Evolutionary conservation across 2,888 invertebrate genomes (phyloP).

Genomic region (Drepana falcataria): DNA sequence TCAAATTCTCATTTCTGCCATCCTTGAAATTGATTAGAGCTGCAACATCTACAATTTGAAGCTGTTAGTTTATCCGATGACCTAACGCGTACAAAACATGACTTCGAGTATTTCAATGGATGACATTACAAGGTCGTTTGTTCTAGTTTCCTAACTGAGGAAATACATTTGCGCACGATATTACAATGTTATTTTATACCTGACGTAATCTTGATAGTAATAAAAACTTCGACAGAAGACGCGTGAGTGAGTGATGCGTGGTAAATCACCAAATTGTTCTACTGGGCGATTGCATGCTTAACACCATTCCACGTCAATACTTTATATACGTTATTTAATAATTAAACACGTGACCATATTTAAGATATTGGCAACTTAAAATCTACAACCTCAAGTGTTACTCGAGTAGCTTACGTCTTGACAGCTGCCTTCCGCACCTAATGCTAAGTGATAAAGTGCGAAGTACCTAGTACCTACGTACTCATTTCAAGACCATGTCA

Average conservation of each 20-base stretch:
- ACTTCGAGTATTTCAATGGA: slow-evolving; percentile 24
- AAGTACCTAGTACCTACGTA: no score
- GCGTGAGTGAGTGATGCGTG: no score
- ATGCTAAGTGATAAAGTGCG: no score
- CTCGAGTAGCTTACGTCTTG: background rate
- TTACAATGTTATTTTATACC: slow-evolving; percentile 6
- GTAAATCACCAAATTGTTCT: background rate
- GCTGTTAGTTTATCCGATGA: slow-evolving; percentile 18
- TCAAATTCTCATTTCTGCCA: background rate
- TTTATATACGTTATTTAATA: background rate
- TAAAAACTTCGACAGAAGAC: background rate
- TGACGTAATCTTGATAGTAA: background rate
- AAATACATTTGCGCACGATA: slow-evolving; percentile 18
- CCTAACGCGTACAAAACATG: slow-evolving; percentile 24
- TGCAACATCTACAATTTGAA: background rate
- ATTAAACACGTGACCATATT: background rate
- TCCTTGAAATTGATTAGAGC: background rate
- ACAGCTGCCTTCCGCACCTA: no score
- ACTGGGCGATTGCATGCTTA: no score
- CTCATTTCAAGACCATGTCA: background rate
- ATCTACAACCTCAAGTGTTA: background rate
- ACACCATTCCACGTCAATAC: no score
- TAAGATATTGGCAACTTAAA: background rate
- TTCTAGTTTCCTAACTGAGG: slow-evolving; percentile 35
- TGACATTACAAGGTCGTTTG: slow-evolving; percentile 38